Conservation (phyloP, 2,888 invertebrate species). For the Tipula confusa region DNA sequence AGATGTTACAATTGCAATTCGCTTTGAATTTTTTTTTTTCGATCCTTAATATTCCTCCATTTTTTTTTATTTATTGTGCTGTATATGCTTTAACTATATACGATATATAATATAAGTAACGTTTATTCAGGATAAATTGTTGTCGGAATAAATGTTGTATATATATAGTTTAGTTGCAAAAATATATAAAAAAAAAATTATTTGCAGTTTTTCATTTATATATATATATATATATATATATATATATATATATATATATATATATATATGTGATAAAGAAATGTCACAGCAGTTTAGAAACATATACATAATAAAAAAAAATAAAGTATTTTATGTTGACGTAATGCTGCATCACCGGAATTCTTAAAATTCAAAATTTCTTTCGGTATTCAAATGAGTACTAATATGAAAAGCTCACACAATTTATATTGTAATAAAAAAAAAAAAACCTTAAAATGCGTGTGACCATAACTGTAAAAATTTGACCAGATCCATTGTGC, state of each 20-base stretch:
- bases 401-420: not conserved
- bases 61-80: not conserved
- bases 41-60: not conserved
- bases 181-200: not conserved
- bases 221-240: too few relatives aligned
- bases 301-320: not conserved
- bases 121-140: not conserved
- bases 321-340: not conserved
- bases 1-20: constrained; percentile 12
- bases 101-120: not conserved
- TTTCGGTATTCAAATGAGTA: not conserved
- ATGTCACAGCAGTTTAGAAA: not conserved
- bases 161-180: not conserved
- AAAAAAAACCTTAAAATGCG: not conserved
- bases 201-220: constrained; percentile 25
- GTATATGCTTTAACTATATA: not conserved
- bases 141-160: constrained; percentile 5
- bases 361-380: not conserved
- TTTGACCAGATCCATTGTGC: not conserved
- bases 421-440: not conserved
- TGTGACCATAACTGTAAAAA: not conserved
- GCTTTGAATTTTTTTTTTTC: not conserved
- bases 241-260: too few relatives aligned
- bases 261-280: not conserved
- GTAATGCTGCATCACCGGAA: not conserved